Conservation (phyloP, 2,113 vertebrate genomes). For the Eidolon helvum region DNA sequence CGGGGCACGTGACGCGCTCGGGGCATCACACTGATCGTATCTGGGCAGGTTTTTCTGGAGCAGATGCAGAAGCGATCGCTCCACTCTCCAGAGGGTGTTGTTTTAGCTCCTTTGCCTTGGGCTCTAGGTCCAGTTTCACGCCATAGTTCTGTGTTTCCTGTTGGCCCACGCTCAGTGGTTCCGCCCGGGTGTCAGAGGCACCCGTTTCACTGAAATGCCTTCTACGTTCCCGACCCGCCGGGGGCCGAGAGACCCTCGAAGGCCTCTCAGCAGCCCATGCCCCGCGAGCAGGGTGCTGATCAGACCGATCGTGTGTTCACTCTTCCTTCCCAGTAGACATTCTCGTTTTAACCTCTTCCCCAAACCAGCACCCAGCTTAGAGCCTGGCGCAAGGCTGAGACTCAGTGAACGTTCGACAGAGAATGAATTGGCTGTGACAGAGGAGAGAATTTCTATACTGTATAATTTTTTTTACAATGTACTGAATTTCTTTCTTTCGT, state of each 20-base stretch:
- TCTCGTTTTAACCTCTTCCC: neutral
- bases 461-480: neutral
- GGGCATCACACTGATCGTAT: neutral
- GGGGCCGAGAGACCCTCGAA: neutral
- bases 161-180: neutral
- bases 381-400: neutral
- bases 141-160: neutral
- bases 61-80: neutral
- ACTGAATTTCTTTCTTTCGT: neutral
- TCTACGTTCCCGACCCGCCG: neutral
- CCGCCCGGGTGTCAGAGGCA: neutral
- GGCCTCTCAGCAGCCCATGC: neutral
- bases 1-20: neutral
- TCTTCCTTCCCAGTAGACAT: neutral
- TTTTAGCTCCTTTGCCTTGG: neutral
- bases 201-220: neutral
- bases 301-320: neutral
- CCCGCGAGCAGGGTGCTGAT: neutral
- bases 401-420: neutral
- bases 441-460: neutral
- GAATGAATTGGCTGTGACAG: neutral
- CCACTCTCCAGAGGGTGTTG: neutral
- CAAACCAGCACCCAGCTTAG: neutral
- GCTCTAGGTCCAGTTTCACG: neutral
- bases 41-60: slow-evolving; percentile 6